Base-by-base conservation (phyloP, 2,113 vertebrate species). In the Felis chaus region DNA sequence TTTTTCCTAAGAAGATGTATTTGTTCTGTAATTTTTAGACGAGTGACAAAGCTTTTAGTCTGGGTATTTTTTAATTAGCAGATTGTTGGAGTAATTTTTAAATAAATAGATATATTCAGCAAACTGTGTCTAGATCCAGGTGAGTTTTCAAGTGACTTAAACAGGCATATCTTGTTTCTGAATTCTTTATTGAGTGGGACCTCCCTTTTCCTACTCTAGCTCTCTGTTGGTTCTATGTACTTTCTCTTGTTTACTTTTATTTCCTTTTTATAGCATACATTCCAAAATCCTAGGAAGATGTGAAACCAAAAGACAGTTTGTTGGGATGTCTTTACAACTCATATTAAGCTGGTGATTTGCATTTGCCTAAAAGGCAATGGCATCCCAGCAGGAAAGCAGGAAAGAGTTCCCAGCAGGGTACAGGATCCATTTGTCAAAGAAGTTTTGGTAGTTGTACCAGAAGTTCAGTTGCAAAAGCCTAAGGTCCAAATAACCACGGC, bases 231-330 rank as follows among this genome's bases (percentile, higher is more conserved):
- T 41, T 96, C n/a, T 89, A 57, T 57, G 29, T 31, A 89, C 48
- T 74, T 61, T n/a, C n/a, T 89, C 45, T 45, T 74, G 7, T 57
- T 71, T 95, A 86, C 29, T 90, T 92, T 68, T 68, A 93, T 63
- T 89, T 89, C 39, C 12, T 96, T 95, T 89, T 45, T 63, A 96
- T 7, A 68, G 16, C n/a, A 95, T 33, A 95, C 27, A 85, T 50
- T 80, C 55, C 29, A 82, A 82, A 93, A 74, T 57, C 25, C 33
- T 31, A 89, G 48, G n/a, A 96, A 95, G 41, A 94, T 29, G 18
- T 48, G 29, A 92, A 86, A 90, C 14, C 63, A 78, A 86, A 86
- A 88, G 66, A 71, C 16, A 71, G 65, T 66, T 80, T 84, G 36
- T 23, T 82, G 61, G n/a, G 45, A 6, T 68, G 23, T 48, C 92